Percentiles rank a stretch among this genome's conserved stretches.
Evolutionary conservation across 1,140 invertebrate genomes (phyloP).

Genomic region (Brachionus asplanchnoidis): DNA sequence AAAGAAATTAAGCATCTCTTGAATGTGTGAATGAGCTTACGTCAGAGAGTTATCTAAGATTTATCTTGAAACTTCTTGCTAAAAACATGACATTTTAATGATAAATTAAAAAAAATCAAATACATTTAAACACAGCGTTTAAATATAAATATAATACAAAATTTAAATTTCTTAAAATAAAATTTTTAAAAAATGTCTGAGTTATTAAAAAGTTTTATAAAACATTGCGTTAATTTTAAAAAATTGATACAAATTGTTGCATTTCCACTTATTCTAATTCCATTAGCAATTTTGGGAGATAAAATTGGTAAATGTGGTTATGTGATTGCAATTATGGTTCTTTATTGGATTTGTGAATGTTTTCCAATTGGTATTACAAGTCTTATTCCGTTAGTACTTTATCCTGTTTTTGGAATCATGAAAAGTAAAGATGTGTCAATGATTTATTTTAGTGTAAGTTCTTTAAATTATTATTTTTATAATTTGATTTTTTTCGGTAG

Average conservation of each 20-base stretch:
- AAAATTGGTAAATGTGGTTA: neutral
- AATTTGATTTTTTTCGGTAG: neutral
- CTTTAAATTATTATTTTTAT: neutral
- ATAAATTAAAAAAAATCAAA: no score
- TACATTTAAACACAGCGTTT: no score
- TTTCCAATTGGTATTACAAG: constrained; percentile 59
- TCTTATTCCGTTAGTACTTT: constrained; percentile 57
- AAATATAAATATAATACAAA: no score
- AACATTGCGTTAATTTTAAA: neutral
- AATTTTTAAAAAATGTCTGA: no score
- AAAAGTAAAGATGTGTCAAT: constrained; percentile 48
- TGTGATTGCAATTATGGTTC: neutral
- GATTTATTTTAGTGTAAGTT: constrained; percentile 53
- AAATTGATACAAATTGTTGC: neutral
- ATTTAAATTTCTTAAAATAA: no score
- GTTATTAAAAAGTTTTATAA: no score
- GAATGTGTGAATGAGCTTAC: no score
- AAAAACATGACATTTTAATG: no score
- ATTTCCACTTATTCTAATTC: neutral
- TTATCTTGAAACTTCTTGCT: no score
- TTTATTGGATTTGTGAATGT: constrained; percentile 58
- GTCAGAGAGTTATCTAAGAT: no score
- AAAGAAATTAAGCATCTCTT: no score
- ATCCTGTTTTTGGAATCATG: constrained; percentile 55
- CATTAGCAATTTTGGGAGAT: neutral